Percentiles rank a stretch among this genome's conserved stretches.
Evolutionary conservation across 1,140 invertebrate genomes (phyloP).

Genomic region (Cylas formicarius): DNA sequence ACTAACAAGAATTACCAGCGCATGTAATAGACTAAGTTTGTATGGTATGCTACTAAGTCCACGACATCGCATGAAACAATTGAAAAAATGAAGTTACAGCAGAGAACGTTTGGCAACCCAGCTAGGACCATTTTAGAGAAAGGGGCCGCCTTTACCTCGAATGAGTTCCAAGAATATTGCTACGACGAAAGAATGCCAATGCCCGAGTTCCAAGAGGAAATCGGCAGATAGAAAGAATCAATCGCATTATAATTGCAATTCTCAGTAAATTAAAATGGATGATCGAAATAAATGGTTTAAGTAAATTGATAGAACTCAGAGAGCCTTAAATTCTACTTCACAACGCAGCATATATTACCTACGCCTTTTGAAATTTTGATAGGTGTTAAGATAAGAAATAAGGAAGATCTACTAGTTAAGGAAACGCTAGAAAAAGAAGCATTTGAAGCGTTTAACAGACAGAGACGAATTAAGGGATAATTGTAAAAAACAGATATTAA

Average conservation of each 20-base stretch:
- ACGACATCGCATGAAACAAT: conserved; percentile 33
- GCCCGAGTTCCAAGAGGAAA: conserved; percentile 34
- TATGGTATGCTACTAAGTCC: conserved; percentile 35
- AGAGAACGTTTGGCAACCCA: conserved; percentile 36
- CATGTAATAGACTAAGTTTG: conserved; percentile 43
- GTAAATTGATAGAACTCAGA: conserved; percentile 30
- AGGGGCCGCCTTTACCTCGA: conserved; percentile 39
- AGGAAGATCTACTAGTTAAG: conserved; percentile 22
- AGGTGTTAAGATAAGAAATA: conserved; percentile 27
- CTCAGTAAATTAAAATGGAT: conserved; percentile 29
- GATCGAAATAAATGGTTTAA: conserved; percentile 33
- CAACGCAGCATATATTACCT: conserved; percentile 37
- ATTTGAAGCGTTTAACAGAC: conserved; percentile 4
- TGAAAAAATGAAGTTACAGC: conserved; percentile 7
- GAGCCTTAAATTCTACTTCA: conserved; percentile 33
- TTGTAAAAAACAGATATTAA: conserved; percentile 27
- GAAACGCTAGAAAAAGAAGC: conserved; percentile 4
- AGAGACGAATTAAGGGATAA: conserved; percentile 25
- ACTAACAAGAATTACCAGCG: conserved; percentile 40
- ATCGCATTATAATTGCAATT: conserved; percentile 30
- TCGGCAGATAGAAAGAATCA: conserved; percentile 35
- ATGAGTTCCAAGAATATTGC: conserved; percentile 31
- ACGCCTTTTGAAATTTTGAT: no score
- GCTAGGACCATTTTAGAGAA: conserved; percentile 33
- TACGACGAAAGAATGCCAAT: conserved; percentile 31